Percentiles rank a stretch among this genome's conserved stretches.
Evolutionary conservation across 2,113 vertebrate species (phyloP).

Genomic region (Dipodomys spectabilis): DNA sequence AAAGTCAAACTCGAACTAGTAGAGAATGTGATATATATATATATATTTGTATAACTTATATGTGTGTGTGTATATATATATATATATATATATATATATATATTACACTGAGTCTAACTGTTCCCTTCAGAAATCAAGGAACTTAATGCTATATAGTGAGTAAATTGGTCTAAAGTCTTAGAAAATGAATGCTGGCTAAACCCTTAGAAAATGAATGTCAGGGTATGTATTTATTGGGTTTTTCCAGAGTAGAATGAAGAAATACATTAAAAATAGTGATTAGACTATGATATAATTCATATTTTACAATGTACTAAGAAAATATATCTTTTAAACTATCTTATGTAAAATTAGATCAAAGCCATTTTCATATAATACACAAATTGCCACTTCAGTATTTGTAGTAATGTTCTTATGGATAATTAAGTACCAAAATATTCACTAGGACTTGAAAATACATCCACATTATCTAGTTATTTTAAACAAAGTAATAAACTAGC

Average conservation of each 20-base stretch:
- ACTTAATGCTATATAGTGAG: not conserved
- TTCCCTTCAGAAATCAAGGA: not conserved
- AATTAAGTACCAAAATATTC: not conserved
- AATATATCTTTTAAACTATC: not conserved
- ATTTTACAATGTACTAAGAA: not conserved
- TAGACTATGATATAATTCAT: not conserved
- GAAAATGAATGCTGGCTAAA: not conserved
- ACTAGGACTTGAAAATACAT: not conserved
- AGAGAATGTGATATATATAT: not conserved
- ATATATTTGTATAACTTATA: too few species aligned
- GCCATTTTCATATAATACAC: not conserved
- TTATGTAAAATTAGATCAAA: constrained; percentile 11
- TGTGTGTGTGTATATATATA: too few species aligned
- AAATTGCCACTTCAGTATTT: not conserved
- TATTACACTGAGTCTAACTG: not conserved
- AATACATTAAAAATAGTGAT: not conserved
- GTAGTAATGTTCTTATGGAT: not conserved
- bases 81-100: too few species aligned
- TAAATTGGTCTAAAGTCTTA: not conserved
- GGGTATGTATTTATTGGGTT: not conserved
- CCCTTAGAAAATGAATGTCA: not conserved
- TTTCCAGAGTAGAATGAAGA: not conserved
- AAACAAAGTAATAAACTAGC: not conserved
- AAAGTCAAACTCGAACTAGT: not conserved
- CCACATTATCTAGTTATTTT: not conserved